Percentiles rank a stretch among this genome's conserved stretches.
Conservation (phyloP, 2,113 vertebrate genomes). For the Brienomyrus longianalis region DNA sequence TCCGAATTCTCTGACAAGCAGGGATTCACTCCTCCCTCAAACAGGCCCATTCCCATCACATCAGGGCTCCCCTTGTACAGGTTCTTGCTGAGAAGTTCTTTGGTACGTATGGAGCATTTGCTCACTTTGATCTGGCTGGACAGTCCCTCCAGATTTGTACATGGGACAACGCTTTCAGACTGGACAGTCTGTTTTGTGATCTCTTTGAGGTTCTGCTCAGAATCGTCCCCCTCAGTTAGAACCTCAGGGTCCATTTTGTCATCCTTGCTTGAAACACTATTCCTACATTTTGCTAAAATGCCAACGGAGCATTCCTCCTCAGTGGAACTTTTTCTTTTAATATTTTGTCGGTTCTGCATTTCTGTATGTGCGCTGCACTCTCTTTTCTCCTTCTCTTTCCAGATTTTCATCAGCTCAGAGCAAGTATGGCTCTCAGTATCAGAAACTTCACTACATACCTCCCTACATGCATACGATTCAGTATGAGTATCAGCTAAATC, state of each 20-base stretch:
- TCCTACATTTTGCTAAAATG: background rate
- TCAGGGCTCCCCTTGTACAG: conserved; percentile 42
- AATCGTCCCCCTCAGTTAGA: background rate
- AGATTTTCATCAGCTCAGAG: conserved; percentile 57
- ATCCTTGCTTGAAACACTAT: conserved; percentile 46
- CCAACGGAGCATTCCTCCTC: background rate
- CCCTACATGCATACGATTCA: background rate
- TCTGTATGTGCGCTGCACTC: background rate
- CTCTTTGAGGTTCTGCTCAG: background rate
- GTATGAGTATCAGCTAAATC: background rate
- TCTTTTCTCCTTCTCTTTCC: conserved; percentile 57
- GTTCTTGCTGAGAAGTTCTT: conserved; percentile 32
- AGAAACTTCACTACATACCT: background rate
- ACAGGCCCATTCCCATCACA: conserved; percentile 50
- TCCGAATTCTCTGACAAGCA: conserved; percentile 64
- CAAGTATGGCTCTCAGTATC: conserved; percentile 52
- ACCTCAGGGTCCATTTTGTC: conserved; percentile 37
- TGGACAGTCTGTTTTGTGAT: background rate
- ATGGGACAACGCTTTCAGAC: background rate
- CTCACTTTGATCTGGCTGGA: conserved; percentile 48
- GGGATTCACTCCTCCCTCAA: conserved; percentile 47
- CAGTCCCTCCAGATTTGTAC: conserved; percentile 28
- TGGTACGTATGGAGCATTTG: conserved; percentile 45
- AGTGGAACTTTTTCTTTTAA: background rate
- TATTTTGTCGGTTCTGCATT: background rate